A percentile compares a stretch with the other conserved stretches of the same genome.
phyloP scores from a whole-genome alignment of 2,888 invertebrate genomes.

The Bellardia bayeri region DNA sequence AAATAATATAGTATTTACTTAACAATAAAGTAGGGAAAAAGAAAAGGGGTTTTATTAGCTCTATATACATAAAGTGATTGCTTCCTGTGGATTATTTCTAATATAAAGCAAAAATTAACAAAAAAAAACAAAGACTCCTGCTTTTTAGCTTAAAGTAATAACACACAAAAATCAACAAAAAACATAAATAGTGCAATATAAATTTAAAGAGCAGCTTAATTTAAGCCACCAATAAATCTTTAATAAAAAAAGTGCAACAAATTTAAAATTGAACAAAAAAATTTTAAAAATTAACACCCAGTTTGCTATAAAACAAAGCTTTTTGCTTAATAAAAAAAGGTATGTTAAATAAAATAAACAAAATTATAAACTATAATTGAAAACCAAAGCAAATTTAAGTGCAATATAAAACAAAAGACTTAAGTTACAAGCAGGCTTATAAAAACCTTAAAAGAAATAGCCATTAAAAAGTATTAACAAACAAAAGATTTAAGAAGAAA shows the following conservation, averaged over 20 bases:
- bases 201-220: neutral
- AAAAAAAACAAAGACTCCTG: slow-evolving; percentile 37
- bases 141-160: slow-evolving; percentile 68
- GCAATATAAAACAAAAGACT: slow-evolving; percentile 2
- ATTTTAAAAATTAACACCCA: neutral
- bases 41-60: slow-evolving; percentile 46
- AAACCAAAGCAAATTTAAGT: neutral
- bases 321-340: slow-evolving; percentile 40
- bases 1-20: neutral
- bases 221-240: neutral
- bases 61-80: slow-evolving; percentile 47
- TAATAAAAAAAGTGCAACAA: neutral
- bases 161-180: slow-evolving; percentile 2
- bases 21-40: slow-evolving; percentile 4
- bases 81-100: slow-evolving; percentile 77
- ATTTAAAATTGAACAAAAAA: too few relatives aligned
- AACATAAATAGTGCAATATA: neutral
- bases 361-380: neutral
- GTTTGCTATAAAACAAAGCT: slow-evolving; percentile 1
- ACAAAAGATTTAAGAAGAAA: neutral
- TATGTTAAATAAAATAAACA: slow-evolving; percentile 42
- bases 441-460: neutral
- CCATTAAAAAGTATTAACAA: neutral
- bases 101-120: slow-evolving; percentile 75
- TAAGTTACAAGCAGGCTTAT: neutral